Evolutionary conservation across 2,797 vertebrate genomes (phyloP).

Genomic region (Hyperoplus lanceolatus): DNA sequence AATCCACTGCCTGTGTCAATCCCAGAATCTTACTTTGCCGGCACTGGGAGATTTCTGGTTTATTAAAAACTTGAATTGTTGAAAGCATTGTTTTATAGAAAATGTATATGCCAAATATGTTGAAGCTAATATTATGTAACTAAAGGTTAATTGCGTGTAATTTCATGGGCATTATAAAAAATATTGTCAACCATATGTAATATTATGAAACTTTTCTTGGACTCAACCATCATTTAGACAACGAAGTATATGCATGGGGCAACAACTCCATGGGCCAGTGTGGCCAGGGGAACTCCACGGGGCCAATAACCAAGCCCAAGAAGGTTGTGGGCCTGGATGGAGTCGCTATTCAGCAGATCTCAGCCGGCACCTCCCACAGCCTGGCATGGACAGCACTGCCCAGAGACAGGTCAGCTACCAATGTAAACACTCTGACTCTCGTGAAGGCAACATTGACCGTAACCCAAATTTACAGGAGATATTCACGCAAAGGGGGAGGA

Average conservation of each 20-base stretch:
- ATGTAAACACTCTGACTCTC: not conserved
- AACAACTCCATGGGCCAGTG: conserved; percentile 92
- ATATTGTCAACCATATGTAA: not conserved
- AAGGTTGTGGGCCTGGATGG: conserved; percentile 88
- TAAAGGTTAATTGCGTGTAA: not conserved
- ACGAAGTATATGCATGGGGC: conserved; percentile 89
- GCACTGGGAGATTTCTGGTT: not conserved
- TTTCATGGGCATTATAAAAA: not conserved
- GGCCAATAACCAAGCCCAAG: conserved; percentile 89
- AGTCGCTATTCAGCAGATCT: conserved; percentile 88
- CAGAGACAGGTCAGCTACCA: conserved; percentile 83
- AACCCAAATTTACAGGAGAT: not conserved
- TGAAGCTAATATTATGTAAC: conserved; percentile 27
- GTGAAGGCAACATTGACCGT: not conserved
- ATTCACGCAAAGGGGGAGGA: not conserved
- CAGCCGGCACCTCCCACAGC: conserved; percentile 89
- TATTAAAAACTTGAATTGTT: conserved; percentile 26
- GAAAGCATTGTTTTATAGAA: conserved; percentile 33
- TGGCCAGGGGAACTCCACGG: conserved; percentile 89
- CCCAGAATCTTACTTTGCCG: conserved; percentile 1
- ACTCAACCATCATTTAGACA: conserved; percentile 74
- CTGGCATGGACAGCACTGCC: conserved; percentile 89
- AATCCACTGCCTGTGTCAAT: not conserved
- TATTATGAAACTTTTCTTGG: not conserved
- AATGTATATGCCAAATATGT: conserved; percentile 17